Conservation (phyloP, 1,140 invertebrate species). For the Zaprionus davidi region DNA sequence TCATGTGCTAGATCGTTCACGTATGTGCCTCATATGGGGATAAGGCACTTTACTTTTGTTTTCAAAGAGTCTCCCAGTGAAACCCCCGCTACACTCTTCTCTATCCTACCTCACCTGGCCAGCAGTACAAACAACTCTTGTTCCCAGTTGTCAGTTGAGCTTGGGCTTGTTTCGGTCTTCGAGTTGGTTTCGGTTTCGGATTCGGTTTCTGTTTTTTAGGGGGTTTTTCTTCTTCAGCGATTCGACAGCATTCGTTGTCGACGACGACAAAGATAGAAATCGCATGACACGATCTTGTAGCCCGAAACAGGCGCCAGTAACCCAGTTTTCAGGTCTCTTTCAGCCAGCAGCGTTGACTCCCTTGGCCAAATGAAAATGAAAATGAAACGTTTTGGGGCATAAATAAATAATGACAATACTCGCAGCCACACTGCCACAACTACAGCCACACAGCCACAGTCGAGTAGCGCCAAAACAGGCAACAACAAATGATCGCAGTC, state of each 20-base stretch:
- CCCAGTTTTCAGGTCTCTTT: constrained; percentile 73
- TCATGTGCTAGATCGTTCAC: constrained; percentile 65
- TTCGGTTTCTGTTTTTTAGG: constrained; percentile 21
- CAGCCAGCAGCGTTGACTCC: constrained; percentile 52
- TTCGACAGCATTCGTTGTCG: constrained; percentile 49
- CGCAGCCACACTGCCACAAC: constrained; percentile 31
- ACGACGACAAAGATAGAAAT: constrained; percentile 78
- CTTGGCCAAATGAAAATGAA: constrained; percentile 80
- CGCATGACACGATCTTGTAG: constrained; percentile 82
- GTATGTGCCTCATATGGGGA: constrained; percentile 48
- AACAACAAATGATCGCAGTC: constrained; percentile 73
- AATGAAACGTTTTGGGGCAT: constrained; percentile 80
- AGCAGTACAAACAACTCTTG: constrained; percentile 11
- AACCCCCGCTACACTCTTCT: not conserved
- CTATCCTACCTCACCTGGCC: not conserved
- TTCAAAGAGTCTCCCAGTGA: constrained; percentile 46
- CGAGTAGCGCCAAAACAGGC: constrained; percentile 65
- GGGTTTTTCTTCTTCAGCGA: constrained; percentile 70
- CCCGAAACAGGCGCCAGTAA: constrained; percentile 82
- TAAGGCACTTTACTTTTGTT: constrained; percentile 80
- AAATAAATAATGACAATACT: constrained; percentile 79
- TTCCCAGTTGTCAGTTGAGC: constrained; percentile 61
- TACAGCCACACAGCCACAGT: not conserved
- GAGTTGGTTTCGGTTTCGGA: constrained; percentile 4
- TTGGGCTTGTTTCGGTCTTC: constrained; percentile 41